phyloP scores from a whole-genome alignment of 92 coral and sea anemone genomes.

The Epizoanthus ramosus region DNA sequence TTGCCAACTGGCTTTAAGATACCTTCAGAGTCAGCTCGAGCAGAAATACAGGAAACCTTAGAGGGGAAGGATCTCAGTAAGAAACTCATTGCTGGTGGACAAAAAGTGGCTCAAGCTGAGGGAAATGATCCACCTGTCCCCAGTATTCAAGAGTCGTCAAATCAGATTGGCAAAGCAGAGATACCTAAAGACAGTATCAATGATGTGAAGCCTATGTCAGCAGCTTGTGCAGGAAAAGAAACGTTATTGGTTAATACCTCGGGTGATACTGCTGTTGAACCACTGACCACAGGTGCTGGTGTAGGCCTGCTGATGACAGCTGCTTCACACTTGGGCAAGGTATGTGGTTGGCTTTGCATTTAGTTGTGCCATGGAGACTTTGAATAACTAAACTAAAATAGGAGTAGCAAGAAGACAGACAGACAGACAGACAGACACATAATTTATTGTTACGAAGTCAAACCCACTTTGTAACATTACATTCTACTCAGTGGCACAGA shows the following conservation, averaged over 20 bases:
- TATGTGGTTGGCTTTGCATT: neutral
- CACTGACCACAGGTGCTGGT: conserved; percentile 1
- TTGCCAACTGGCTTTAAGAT: conserved; percentile 56
- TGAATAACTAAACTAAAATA: too few relatives aligned
- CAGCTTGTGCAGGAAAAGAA: neutral
- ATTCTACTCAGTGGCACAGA: too few relatives aligned
- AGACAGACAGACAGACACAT: too few relatives aligned
- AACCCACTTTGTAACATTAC: too few relatives aligned
- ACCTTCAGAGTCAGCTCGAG: neutral
- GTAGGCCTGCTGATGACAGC: neutral
- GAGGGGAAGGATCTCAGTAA: conserved; percentile 1
- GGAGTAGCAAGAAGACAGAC: too few relatives aligned
- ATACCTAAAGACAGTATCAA: neutral
- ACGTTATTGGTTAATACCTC: neutral
- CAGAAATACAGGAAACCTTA: neutral
- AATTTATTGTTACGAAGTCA: too few relatives aligned
- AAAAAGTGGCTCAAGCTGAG: neutral
- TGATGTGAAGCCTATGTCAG: neutral
- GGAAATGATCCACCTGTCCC: too few relatives aligned
- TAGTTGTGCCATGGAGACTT: too few relatives aligned
- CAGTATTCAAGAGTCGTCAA: neutral
- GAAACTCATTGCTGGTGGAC: neutral
- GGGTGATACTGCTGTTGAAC: neutral
- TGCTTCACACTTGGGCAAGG: conserved; percentile 23
- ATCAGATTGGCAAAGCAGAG: neutral